Evolutionary conservation across 1,140 invertebrate genomes (phyloP).

Genomic region (Drosophila azteca): DNA sequence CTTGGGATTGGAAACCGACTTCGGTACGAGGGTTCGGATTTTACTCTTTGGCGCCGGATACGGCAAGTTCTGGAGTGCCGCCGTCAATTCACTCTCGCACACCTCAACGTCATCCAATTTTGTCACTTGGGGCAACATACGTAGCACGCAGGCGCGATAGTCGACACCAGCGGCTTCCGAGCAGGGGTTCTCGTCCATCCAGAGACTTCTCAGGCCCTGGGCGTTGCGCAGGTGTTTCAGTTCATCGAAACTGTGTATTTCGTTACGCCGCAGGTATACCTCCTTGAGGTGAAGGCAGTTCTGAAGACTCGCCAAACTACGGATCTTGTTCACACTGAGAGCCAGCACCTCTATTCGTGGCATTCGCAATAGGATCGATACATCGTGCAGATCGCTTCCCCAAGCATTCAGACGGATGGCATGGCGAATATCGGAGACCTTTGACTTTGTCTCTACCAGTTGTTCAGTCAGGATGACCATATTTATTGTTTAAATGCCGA

Average conservation of each 20-base stretch:
- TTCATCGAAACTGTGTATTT: neutral
- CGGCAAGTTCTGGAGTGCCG: neutral
- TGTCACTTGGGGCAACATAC: constrained; percentile 17
- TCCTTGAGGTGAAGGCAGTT: constrained; percentile 17
- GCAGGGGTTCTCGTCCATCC: constrained; percentile 25
- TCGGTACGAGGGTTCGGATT: neutral
- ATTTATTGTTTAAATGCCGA: too few species aligned
- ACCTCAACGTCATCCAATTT: constrained; percentile 22
- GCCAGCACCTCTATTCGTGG: constrained; percentile 15
- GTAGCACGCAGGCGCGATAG: constrained; percentile 21
- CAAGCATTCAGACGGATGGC: constrained; percentile 9
- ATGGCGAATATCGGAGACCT: neutral
- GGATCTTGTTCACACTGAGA: constrained; percentile 18
- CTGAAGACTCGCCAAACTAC: neutral
- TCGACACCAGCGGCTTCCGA: neutral
- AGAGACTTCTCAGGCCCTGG: neutral
- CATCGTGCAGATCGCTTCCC: constrained; percentile 16
- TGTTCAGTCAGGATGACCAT: constrained; percentile 3
- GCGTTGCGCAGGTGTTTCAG: constrained; percentile 3
- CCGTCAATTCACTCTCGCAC: neutral
- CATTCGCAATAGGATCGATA: constrained; percentile 9
- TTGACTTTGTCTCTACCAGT: constrained; percentile 3
- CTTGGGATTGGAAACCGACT: neutral
- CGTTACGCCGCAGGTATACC: constrained; percentile 19
- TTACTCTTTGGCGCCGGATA: neutral